Percentiles rank a stretch among this genome's conserved stretches.
Evolutionary conservation across 2,797 vertebrate genomes (phyloP).

Genomic region (Artibeus jamaicensis): DNA sequence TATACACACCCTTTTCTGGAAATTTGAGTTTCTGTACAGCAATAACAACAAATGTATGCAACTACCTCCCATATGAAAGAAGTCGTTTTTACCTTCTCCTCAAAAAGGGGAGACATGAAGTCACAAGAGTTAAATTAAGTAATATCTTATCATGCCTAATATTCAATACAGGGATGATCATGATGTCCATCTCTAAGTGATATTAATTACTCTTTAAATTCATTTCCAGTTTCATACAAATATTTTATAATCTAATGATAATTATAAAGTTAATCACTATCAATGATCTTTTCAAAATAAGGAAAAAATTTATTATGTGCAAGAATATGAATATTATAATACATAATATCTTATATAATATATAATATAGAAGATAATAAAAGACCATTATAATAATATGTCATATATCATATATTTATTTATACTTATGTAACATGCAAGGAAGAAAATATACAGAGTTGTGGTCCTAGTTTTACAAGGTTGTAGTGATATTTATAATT

Average conservation of each 20-base stretch:
- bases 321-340: not conserved
- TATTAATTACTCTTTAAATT: not conserved
- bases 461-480: not conserved
- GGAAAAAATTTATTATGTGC: not conserved
- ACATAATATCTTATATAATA: not conserved
- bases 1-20: not conserved
- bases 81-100: not conserved
- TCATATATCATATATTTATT: not conserved
- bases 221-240: not conserved
- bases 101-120: not conserved
- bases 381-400: not conserved
- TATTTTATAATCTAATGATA: not conserved
- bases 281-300: not conserved
- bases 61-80: not conserved
- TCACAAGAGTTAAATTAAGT: not conserved
- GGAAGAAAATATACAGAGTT: not conserved
- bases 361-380: not conserved
- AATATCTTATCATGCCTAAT: not conserved
- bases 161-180: not conserved
- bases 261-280: not conserved
- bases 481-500: slow-evolving; percentile 6
- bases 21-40: not conserved
- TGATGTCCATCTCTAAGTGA: not conserved
- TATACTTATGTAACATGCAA: not conserved
- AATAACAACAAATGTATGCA: not conserved